Percentiles rank a stretch among this genome's conserved stretches.
These are phyloP conservation scores for Rhopilema esculentum DNA, from an alignment of 30 jellyfish, hydroid and myxozoan genomes.

Conservation along the genomic window DNA sequence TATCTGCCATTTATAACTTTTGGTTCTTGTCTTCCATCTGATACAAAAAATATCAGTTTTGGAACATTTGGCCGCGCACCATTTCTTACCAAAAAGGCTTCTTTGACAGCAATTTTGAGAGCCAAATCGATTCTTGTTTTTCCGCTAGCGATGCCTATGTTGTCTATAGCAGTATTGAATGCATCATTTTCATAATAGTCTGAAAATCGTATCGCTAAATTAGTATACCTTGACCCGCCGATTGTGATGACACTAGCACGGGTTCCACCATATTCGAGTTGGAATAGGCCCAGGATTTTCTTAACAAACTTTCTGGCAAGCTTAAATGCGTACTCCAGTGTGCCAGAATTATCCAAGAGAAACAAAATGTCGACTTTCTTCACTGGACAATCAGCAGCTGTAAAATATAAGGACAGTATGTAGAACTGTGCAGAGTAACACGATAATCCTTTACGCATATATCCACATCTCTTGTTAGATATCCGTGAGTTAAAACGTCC, in stretches of 20 bases:
- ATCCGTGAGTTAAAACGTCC: no score
- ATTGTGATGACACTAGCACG: slow-evolving; percentile 58
- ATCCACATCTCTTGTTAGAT: no score
- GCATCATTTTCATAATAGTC: slow-evolving; percentile 14
- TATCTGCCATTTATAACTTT: slow-evolving; percentile 16
- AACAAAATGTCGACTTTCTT: slow-evolving; percentile 33
- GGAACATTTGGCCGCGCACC: slow-evolving; percentile 57
- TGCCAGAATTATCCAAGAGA: slow-evolving; percentile 58
- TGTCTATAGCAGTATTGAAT: slow-evolving; percentile 39
- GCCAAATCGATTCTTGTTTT: slow-evolving; percentile 61
- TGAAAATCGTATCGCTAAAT: slow-evolving; percentile 37
- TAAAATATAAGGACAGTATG: background rate
- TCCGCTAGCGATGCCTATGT: slow-evolving; percentile 5
- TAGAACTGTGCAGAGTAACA: no score
- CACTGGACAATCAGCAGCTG: slow-evolving; percentile 7
- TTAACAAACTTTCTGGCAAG: slow-evolving; percentile 33
- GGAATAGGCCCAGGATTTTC: slow-evolving; percentile 12
- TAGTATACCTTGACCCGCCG: slow-evolving; percentile 37
- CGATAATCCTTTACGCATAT: background rate
- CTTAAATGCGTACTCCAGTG: slow-evolving; percentile 46
- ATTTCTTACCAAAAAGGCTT: slow-evolving; percentile 21
- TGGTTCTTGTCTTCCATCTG: slow-evolving; percentile 72
- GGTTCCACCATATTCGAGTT: slow-evolving; percentile 16
- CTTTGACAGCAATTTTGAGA: slow-evolving; percentile 40
- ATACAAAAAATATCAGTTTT: slow-evolving; percentile 49